These are phyloP conservation scores for Tetramorium bicarinatum DNA, from an alignment of 2,888 invertebrate species.

Conservation along the genomic window DNA sequence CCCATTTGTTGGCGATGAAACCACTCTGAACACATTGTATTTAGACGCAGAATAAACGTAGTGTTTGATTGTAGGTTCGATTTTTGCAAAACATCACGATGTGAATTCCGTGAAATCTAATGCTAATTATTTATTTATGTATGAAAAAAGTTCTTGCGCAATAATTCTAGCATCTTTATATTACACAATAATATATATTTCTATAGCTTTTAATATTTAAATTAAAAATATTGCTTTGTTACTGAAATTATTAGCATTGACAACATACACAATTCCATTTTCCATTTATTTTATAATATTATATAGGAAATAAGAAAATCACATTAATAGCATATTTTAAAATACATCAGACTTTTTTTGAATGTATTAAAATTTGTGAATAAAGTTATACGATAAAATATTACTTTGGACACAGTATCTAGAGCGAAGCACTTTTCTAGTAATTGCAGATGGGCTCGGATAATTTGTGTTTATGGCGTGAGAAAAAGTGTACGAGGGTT, in stretches of 20 bases:
- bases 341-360: not conserved
- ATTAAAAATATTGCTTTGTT: not conserved
- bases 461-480: conserved; percentile 6
- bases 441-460: not conserved
- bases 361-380: not conserved
- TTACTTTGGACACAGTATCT: not conserved
- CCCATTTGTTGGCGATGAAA: not conserved
- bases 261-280: not conserved
- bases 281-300: not conserved
- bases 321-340: not conserved
- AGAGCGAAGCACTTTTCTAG: not conserved
- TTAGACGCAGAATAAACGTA: not conserved
- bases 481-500: conserved; percentile 41
- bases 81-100: not conserved
- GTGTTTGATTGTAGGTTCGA: not conserved
- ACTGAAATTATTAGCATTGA: no score
- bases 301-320: not conserved
- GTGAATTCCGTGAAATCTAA: not conserved
- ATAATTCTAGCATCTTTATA: not conserved
- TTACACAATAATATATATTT: not conserved
- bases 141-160: not conserved
- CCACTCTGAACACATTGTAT: not conserved
- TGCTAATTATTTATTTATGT: not conserved
- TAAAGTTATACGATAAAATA: not conserved
- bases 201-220: not conserved